phyloP scores from a whole-genome alignment of 2,797 vertebrate species.

The Tamandua tetradactyla region DNA sequence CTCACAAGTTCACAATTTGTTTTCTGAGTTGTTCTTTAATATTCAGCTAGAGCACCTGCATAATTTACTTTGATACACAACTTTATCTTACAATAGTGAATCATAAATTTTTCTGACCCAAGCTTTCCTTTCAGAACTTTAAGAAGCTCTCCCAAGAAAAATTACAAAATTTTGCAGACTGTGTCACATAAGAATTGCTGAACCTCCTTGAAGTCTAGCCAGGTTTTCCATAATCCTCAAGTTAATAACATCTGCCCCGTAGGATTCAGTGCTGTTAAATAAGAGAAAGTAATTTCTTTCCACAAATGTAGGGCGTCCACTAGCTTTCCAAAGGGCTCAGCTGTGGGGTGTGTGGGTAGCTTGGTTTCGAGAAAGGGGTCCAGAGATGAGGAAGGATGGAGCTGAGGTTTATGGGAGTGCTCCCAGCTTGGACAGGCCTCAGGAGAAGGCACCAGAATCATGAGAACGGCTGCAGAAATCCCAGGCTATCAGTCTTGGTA shows the following conservation, averaged over 20 bases:
- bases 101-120: background rate
- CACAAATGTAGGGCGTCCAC: background rate
- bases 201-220: background rate
- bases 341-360: background rate
- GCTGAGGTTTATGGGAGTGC: no score
- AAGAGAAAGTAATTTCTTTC: background rate
- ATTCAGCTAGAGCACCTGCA: background rate
- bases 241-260: background rate
- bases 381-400: background rate
- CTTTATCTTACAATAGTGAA: background rate
- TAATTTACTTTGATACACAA: background rate
- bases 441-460: background rate
- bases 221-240: background rate
- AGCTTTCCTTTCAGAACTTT: slow-evolving; percentile 16
- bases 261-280: background rate
- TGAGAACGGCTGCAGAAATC: no score
- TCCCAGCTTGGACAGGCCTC: background rate
- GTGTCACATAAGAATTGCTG: background rate
- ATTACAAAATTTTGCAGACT: background rate
- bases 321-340: background rate
- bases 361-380: background rate
- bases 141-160: slow-evolving; percentile 5
- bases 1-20: background rate
- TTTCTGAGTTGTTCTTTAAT: background rate
- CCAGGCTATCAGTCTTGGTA: rapidly evolving